Evolutionary conservation across 2,113 vertebrate genomes (phyloP).

Genomic region (Pyrgilauda ruficollis): DNA sequence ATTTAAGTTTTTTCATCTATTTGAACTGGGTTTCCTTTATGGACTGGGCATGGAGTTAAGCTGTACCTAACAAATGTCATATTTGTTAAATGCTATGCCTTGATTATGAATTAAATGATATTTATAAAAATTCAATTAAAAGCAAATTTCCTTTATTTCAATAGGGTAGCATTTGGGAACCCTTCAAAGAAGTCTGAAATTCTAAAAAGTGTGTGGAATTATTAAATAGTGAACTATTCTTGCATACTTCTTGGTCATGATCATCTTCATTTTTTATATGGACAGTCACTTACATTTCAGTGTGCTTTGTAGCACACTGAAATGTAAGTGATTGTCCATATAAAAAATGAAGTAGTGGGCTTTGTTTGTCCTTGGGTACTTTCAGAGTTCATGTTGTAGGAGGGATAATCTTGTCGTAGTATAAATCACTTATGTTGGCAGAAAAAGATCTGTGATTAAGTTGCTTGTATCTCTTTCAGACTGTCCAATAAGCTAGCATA

Average conservation of each 20-base stretch:
- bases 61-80: background rate
- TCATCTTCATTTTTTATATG: background rate
- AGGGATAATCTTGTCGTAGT: background rate
- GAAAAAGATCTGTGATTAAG: constrained; percentile 44
- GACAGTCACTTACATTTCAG: background rate
- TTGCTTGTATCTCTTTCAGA: constrained; percentile 21
- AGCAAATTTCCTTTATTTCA: background rate
- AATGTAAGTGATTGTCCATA: too few relatives aligned
- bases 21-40: background rate
- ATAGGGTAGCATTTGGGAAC: background rate
- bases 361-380: background rate
- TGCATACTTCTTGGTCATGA: background rate
- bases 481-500: constrained; percentile 40
- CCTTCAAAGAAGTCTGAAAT: background rate
- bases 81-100: background rate
- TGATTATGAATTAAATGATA: background rate
- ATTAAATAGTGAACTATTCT: background rate
- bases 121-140: background rate
- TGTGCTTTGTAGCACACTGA: background rate
- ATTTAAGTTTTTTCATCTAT: background rate
- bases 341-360: background rate
- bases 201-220: background rate
- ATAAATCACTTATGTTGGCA: constrained; percentile 30
- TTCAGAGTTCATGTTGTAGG: background rate
- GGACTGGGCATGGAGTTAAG: background rate